phyloP scores from a whole-genome alignment of 92 coral and sea anemone genomes.

The Phymanthus crucifer region DNA sequence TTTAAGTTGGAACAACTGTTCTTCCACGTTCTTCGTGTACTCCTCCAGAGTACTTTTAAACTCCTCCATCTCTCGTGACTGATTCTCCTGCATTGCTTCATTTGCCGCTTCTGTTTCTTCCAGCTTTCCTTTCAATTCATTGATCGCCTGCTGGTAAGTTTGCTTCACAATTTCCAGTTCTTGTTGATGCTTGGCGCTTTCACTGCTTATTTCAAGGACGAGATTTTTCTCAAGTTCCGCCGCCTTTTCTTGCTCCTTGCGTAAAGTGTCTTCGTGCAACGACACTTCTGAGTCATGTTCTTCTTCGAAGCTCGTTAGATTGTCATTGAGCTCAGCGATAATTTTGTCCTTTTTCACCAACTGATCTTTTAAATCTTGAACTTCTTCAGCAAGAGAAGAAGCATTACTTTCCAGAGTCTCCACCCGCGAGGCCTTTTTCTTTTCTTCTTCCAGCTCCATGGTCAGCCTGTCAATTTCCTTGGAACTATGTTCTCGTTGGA shows the following conservation, averaged over 20 bases:
- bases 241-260: constrained; percentile 74
- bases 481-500: constrained; percentile 29
- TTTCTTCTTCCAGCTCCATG: constrained; percentile 52
- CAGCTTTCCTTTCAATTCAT: constrained; percentile 45
- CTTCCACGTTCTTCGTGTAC: constrained; percentile 69
- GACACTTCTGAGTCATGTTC: constrained; percentile 77
- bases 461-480: constrained; percentile 37
- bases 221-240: constrained; percentile 80
- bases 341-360: constrained; percentile 61
- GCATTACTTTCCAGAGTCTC: constrained; percentile 1
- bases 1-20: constrained; percentile 58
- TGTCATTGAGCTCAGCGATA: constrained; percentile 78
- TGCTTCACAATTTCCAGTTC: constrained; percentile 52
- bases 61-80: constrained; percentile 63
- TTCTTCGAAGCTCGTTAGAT: constrained; percentile 81
- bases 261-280: constrained; percentile 58
- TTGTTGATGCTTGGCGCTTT: constrained; percentile 70
- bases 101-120: constrained; percentile 56
- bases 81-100: constrained; percentile 51
- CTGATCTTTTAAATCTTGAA: constrained; percentile 49
- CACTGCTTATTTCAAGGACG: constrained; percentile 79
- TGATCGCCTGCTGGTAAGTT: constrained; percentile 31
- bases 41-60: constrained; percentile 62
- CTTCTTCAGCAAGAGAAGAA: constrained; percentile 26
- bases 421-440: constrained; percentile 12